Evolutionary conservation across 2,888 invertebrate species (phyloP), one percentile per base, ranked within the genome.

Genomic region (Diloba caeruleocephala): DNA sequence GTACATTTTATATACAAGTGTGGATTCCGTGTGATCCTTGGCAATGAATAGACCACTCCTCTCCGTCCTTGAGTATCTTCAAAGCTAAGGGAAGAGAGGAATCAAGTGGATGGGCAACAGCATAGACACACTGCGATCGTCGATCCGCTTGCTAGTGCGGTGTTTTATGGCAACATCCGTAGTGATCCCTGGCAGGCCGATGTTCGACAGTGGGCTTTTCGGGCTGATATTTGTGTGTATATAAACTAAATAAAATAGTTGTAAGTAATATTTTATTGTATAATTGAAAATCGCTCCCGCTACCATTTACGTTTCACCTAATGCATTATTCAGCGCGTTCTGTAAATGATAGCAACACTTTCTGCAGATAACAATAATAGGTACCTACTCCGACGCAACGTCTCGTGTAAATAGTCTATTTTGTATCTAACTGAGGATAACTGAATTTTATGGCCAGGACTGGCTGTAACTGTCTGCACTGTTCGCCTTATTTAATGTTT

Each of bases 261-360:
- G n/a, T n/a, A n/a, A n/a, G n/a, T n/a, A n/a, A n/a, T n/a, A n/a
- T n/a, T n/a, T n/a, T n/a, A n/a, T n/a, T n/a, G n/a, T n/a, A n/a
- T n/a, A n/a, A n/a, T n/a, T n/a, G n/a, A n/a, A n/a, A n/a, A n/a
- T 23, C 43, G 32, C 45, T 32, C 8, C 34, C 63, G 62, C 64
- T 38, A 7, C 8, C 45, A 15, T 60, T 56, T 34, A 7, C 3
- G 17, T 2, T 42, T 76, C 15, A 0, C 9, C 41, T 52, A 36
- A 4, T 4, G 15, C 6, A 19, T 44, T 34, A 55, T 54, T 59
- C 36, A 57, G 54, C 28, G 38, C 46, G 46, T 50, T 59, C 52
- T 56, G 51, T 62, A 57, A 68, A 63, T 59, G 66, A 66, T 62
- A 46, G 51, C 54, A 61, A 73, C 53, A 64, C 57, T 59, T 69